Conservation (phyloP, 2,888 invertebrate genomes). For the Xylocampa areola region DNA sequence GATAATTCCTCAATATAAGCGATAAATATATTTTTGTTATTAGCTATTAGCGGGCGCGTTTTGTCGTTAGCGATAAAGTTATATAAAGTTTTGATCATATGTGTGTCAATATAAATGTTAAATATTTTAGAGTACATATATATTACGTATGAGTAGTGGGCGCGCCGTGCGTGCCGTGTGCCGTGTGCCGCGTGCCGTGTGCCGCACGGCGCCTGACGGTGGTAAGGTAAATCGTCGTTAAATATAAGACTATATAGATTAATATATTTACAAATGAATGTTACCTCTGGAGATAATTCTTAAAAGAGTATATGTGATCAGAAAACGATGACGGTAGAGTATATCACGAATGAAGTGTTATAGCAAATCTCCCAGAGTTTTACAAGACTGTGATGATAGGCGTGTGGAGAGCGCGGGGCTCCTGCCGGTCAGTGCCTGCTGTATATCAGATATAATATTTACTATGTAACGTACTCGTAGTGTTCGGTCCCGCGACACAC, state of each 20-base stretch:
- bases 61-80: conserved; percentile 35
- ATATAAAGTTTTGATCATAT: conserved; percentile 45
- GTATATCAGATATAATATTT: conserved; percentile 49
- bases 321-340: conserved; percentile 25
- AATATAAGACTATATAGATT: conserved; percentile 47
- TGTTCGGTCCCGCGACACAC: conserved; percentile 20
- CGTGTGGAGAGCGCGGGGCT: conserved; percentile 21
- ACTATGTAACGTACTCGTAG: conserved; percentile 28
- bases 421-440: conserved; percentile 55
- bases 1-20: conserved; percentile 40
- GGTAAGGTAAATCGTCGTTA: conserved; percentile 40
- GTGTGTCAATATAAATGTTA: conserved; percentile 62
- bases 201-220: neutral
- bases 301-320: conserved; percentile 11
- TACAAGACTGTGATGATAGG: conserved; percentile 62
- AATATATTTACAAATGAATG: conserved; percentile 60
- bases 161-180: neutral
- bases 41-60: conserved; percentile 43
- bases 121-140: conserved; percentile 59
- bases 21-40: conserved; percentile 63
- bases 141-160: conserved; percentile 17
- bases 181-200: neutral
- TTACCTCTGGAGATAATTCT: conserved; percentile 57
- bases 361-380: conserved; percentile 37
- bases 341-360: conserved; percentile 44